Evolutionary conservation across 1,140 invertebrate genomes (phyloP).

Genomic region (Bombyx mandarina): DNA sequence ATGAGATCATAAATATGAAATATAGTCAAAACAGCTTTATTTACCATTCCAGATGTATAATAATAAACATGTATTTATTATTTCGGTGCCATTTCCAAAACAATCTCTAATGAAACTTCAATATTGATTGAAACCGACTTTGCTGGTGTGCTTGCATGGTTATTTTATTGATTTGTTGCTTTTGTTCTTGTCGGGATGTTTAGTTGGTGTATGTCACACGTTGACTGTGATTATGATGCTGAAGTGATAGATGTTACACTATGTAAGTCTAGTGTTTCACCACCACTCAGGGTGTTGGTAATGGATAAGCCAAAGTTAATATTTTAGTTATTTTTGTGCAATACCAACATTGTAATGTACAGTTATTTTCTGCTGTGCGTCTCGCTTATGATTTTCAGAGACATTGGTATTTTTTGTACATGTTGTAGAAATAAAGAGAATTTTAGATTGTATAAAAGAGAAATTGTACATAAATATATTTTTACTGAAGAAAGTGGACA

Average conservation of each 20-base stretch:
- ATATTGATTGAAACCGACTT: not conserved
- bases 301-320: conserved; percentile 68
- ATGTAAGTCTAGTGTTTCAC: conserved; percentile 31
- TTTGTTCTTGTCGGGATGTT: not conserved
- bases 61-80: conserved; percentile 7
- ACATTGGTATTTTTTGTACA: conserved; percentile 41
- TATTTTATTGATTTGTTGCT: conserved; percentile 5
- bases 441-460: conserved; percentile 41
- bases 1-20: not conserved
- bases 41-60: conserved; percentile 31
- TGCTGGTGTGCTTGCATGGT: conserved; percentile 2
- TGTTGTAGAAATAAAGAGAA: conserved; percentile 49
- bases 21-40: conserved; percentile 12
- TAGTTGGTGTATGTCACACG: conserved; percentile 14
- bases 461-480: conserved; percentile 19
- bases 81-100: conserved; percentile 40
- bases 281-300: conserved; percentile 43
- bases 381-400: conserved; percentile 30
- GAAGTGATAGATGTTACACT: conserved; percentile 27
- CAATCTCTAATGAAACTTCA: not conserved
- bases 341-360: conserved; percentile 66
- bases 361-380: conserved; percentile 35
- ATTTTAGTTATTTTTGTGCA: conserved; percentile 62
- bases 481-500: no score
- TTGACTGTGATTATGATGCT: conserved; percentile 34